Evolutionary conservation across 92 coral and sea anemone genomes (phyloP).

Genomic region (Phenganax marumi): DNA sequence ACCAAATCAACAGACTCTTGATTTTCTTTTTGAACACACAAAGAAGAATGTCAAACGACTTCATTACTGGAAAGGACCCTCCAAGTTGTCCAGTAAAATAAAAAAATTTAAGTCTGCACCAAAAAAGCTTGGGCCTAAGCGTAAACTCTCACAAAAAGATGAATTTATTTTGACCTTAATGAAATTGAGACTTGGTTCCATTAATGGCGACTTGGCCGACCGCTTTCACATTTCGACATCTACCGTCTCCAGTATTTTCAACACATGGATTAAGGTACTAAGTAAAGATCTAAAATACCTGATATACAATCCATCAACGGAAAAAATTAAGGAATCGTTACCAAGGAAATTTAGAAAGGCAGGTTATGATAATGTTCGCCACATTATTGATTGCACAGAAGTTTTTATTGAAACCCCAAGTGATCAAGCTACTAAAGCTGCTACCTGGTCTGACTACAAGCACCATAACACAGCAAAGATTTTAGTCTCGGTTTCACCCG

Average conservation of each 20-base stretch:
- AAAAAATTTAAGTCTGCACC: background rate
- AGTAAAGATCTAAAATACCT: no score
- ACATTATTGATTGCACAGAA: no score
- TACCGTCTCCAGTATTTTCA: background rate
- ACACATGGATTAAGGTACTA: no score
- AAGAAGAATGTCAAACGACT: slow-evolving; percentile 42
- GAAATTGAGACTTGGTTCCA: background rate
- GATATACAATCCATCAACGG: no score
- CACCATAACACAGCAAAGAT: no score
- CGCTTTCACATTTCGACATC: background rate
- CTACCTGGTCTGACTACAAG: no score
- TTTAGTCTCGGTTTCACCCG: no score
- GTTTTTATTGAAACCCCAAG: no score
- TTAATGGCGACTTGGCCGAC: background rate
- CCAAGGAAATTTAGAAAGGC: no score
- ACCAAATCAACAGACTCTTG: slow-evolving; percentile 39
- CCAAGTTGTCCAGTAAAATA: background rate
- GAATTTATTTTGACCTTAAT: background rate
- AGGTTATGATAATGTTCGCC: no score
- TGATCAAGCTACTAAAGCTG: no score
- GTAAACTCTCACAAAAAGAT: background rate
- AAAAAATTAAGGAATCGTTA: no score
- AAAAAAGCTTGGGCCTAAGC: slow-evolving; percentile 1
- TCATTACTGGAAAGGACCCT: background rate
- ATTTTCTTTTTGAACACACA: slow-evolving; percentile 50